phyloP scores from a whole-genome alignment of 2,113 vertebrate genomes.

The Climacteris rufus region DNA sequence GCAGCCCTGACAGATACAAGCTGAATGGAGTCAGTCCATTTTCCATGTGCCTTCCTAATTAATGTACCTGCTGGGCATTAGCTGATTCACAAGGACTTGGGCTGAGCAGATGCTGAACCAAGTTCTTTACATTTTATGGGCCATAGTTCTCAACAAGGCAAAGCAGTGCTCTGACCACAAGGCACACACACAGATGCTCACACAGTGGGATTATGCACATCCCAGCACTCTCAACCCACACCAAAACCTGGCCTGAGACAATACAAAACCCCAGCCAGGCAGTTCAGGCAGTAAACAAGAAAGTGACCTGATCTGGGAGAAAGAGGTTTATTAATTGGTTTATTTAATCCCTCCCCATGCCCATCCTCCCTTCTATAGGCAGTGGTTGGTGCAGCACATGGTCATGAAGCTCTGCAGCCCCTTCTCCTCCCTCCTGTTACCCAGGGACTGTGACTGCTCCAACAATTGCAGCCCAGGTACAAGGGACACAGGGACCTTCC shows the following conservation, averaged over 20 bases:
- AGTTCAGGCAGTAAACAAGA: neutral
- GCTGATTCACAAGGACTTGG: neutral
- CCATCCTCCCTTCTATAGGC: neutral
- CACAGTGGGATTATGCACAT: neutral
- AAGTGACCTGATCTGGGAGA: neutral
- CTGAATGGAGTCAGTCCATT: neutral
- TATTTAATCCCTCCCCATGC: neutral
- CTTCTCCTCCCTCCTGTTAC: neutral
- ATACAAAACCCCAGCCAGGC: neutral
- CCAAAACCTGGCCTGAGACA: neutral
- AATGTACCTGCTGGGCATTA: neutral
- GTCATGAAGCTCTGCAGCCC: neutral
- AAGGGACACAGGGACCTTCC: neutral
- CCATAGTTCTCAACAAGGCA: accelerated
- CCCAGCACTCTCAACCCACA: neutral
- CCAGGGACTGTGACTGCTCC: neutral
- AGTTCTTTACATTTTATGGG: neutral
- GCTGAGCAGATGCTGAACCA: neutral
- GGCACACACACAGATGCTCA: neutral
- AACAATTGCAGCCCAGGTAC: neutral
- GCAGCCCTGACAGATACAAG: neutral
- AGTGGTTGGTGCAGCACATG: neutral
- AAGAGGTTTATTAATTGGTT: neutral
- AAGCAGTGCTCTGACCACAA: neutral
- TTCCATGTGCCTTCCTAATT: neutral